Percentiles rank a stretch among this genome's conserved stretches.
These are phyloP conservation scores for Anhinga rufa DNA, from an alignment of 2,113 vertebrate genomes.

Conservation along the genomic window DNA sequence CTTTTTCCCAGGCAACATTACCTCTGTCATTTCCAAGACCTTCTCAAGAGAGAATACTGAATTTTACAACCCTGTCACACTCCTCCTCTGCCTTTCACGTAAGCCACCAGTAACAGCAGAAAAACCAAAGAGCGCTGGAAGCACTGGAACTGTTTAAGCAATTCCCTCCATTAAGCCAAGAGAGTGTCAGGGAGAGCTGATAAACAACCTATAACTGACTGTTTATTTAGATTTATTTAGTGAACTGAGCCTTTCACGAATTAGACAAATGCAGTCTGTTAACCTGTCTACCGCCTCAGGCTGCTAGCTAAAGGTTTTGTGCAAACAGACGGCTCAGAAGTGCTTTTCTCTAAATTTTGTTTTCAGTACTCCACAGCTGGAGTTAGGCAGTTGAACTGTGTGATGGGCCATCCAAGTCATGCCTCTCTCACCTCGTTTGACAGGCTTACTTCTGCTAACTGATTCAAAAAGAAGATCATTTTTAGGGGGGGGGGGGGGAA, in stretches of 20 bases:
- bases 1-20: neutral
- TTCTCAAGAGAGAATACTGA: no score
- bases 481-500: neutral
- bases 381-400: neutral
- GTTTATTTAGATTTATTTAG: neutral
- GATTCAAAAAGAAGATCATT: neutral
- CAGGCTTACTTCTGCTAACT: neutral
- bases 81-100: neutral
- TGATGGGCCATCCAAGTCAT: neutral
- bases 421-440: neutral
- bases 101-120: neutral
- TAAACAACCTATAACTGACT: neutral
- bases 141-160: neutral
- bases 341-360: neutral
- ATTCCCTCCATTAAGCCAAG: neutral
- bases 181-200: neutral
- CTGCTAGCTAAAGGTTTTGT: neutral
- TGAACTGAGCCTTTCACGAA: neutral
- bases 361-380: neutral
- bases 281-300: neutral
- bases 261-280: neutral
- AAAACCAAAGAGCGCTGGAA: neutral
- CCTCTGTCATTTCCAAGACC: neutral
- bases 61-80: neutral
- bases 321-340: neutral